phyloP scores from a whole-genome alignment of 64 coral and sea anemone species.

The Trachythela sp. region DNA sequence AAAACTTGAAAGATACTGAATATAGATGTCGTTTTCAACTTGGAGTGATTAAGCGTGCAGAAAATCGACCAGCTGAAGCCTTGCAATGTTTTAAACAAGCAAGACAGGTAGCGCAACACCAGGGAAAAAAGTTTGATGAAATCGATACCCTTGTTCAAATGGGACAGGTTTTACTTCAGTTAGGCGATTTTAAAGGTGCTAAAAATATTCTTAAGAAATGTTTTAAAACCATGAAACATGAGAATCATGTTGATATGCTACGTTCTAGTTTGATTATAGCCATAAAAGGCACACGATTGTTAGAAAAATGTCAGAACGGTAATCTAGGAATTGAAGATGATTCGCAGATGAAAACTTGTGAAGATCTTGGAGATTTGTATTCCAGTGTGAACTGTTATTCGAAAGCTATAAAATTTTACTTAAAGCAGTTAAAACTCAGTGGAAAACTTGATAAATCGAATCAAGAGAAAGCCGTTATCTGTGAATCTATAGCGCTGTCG shows the following conservation, averaged over 20 bases:
- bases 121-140: slow-evolving; percentile 91
- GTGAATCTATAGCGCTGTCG: slow-evolving; percentile 77
- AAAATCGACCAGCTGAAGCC: slow-evolving; percentile 61
- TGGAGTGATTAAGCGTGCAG: slow-evolving; percentile 53
- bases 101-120: slow-evolving; percentile 57
- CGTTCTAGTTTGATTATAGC: slow-evolving; percentile 29
- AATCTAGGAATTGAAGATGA: slow-evolving; percentile 30
- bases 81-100: slow-evolving; percentile 65
- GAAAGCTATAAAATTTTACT: slow-evolving; percentile 70
- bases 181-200: not conserved
- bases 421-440: slow-evolving; percentile 41
- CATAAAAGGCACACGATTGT: slow-evolving; percentile 66
- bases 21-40: slow-evolving; percentile 68
- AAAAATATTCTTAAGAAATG: slow-evolving; percentile 7
- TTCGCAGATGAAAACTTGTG: slow-evolving; percentile 60
- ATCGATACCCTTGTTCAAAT: slow-evolving; percentile 78
- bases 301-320: slow-evolving; percentile 45
- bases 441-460: not conserved
- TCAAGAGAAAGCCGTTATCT: slow-evolving; percentile 53
- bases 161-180: slow-evolving; percentile 33
- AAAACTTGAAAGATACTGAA: slow-evolving; percentile 70
- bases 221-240: not conserved
- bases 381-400: slow-evolving; percentile 57
- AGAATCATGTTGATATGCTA: not conserved
- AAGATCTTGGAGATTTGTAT: slow-evolving; percentile 78